phyloP scores from a whole-genome alignment of 2,888 invertebrate genomes.

The Vannuccia rotundouncinata region DNA sequence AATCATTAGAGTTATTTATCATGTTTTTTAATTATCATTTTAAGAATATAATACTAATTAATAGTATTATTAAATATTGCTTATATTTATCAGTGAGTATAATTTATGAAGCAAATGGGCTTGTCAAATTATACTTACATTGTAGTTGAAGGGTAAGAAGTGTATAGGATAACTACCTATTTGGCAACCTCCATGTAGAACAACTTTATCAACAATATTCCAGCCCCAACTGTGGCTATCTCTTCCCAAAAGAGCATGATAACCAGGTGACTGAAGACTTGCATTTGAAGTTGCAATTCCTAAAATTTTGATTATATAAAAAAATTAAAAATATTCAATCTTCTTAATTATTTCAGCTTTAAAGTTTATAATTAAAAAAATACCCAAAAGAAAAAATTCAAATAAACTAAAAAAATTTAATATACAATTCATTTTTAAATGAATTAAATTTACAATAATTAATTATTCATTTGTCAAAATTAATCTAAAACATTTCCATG shows the following conservation, averaged over 20 bases:
- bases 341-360: background rate
- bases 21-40: too few relatives aligned
- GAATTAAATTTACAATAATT: background rate
- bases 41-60: too few relatives aligned
- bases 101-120: background rate
- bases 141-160: background rate
- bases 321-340: too few relatives aligned
- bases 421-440: background rate
- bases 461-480: background rate
- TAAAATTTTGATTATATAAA: background rate
- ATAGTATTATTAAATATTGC: too few relatives aligned
- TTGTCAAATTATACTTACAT: background rate
- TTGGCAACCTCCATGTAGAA: conserved; percentile 78
- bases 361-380: too few relatives aligned
- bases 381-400: too few relatives aligned
- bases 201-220: conserved; percentile 95
- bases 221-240: conserved; percentile 98
- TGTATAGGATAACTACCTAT: background rate
- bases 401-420: too few relatives aligned
- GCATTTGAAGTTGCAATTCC: conserved; percentile 65
- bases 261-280: conserved; percentile 76
- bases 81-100: background rate
- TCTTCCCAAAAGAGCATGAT: conserved; percentile 84
- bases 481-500: background rate
- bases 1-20: background rate